Conservation (phyloP, 2,888 invertebrate species). For the Rugalucina vietnamica region DNA sequence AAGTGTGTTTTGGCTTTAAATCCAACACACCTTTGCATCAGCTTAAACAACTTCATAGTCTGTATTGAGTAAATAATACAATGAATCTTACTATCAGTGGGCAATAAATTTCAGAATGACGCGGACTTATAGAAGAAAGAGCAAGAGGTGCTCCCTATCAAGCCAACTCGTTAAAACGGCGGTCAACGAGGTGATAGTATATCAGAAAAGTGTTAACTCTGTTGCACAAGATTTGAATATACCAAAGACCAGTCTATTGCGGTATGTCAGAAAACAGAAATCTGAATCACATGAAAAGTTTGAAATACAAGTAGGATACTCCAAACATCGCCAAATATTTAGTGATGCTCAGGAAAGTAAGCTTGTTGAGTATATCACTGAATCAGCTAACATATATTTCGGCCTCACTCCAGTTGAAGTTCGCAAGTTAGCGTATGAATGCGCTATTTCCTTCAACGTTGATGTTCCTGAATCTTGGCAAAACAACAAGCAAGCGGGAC, state of each 20-base stretch:
- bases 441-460: conserved; percentile 24
- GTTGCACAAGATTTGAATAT: neutral
- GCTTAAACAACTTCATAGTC: no score
- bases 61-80: no score
- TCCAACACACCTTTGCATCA: no score
- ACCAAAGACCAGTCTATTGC: neutral
- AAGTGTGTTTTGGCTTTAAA: no score
- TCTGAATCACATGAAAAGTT: neutral
- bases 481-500: conserved; percentile 44
- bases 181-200: neutral
- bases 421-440: conserved; percentile 50
- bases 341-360: neutral
- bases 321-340: conserved; percentile 1
- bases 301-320: neutral
- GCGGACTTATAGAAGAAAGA: neutral
- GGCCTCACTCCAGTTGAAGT: conserved; percentile 44
- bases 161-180: neutral
- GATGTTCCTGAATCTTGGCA: conserved; percentile 48
- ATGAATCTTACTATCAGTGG: no score
- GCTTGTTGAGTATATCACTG: neutral
- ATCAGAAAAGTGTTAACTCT: neutral
- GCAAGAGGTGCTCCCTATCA: neutral
- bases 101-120: neutral
- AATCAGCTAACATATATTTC: conserved; percentile 45
- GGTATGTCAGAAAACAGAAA: neutral